Evolutionary conservation across 1,140 invertebrate genomes (phyloP), one percentile per base, ranked within the genome.

Genomic region (Helicorthomorpha holstii): DNA sequence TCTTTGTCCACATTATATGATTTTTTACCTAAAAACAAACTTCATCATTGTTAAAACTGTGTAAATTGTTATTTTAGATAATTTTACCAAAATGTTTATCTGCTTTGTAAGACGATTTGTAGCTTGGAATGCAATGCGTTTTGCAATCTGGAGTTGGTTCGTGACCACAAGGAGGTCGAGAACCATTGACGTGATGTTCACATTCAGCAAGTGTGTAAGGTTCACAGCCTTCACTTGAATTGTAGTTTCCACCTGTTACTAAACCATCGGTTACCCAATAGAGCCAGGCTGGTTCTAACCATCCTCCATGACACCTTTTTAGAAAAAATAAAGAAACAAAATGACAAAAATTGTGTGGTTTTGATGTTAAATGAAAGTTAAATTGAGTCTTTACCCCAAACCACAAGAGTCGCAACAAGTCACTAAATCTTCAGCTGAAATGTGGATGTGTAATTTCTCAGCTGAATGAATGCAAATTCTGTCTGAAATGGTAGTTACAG

Each of bases 401-500:
- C 90, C 90, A 69, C 90, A 94, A 21, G 66, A 67, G 46, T 67
- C 66, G 61, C 90, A 95, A 62, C 91, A 95, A 42, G 82, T 77
- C 0, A 92, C 68, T 49, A 94, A 69, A 71, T 95, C 86, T 64
- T 92, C 84, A 26, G 88, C 78, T 1, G 88, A 91, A 50, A 91
- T 76, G 57, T 82, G 76, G 56, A 82, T 77, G 61, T 89, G 75
- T 3, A 72, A 59, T 25, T 74, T 75, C 21, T 78, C 85, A 23
- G 82, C 75, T 0, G 82, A 84, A 56, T 84, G 81, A 56, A 92
- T 90, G 65, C 91, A 96, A 44, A 74, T 75, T 48, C 91, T 72
- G 66, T 96, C 91, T 19, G 86, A 86, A 80, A 95, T 94, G 1
- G 89, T 83, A 67, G 90, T 88, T 0, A 87, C 87, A n/a, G 90